Base-by-base conservation (phyloP, 1,140 invertebrate species). In the Apis dorsata region DNA sequence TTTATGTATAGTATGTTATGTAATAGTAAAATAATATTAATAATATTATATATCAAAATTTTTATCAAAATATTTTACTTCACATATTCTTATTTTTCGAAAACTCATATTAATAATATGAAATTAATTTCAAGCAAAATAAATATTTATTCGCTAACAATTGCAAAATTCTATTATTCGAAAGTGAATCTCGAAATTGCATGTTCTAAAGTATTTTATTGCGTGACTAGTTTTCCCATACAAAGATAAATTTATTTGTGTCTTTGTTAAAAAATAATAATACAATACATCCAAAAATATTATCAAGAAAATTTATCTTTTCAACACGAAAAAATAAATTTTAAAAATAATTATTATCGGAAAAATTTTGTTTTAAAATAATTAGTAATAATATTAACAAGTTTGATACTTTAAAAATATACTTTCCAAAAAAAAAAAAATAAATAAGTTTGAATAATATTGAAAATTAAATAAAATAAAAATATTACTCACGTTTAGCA, bases 401-500 rank as follows among this genome's bases (percentile, higher is more conserved):
- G 34, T 44, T 44, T 44, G 34, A 7, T 44, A 44, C 5, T 44
- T 15, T 13, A 8, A 15, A 9, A 15, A 1, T 15, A 2, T 15
- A 15, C 13, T 63, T 3, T 28, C 13, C 24, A 34, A 44, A 57
- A 34, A 12, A 51, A 69, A 28, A 24, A 4, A 68, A 68, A 44
- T 19, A 66, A 19, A 44, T 44, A 21, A 19, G 2, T 28, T 65
- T 7, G 2, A n/a, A 62, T 11, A 12, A 13, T 44, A 4, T 2
- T 1, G 65, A 1, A 44, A 21, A 5, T 57, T 44, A 44, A 44
- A 11, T 59, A 5, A 21, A 51, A 57, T 12, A 15, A 86, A 68
- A 1, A 8, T 4, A 28, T 80, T 66, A 90, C 91, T 92, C 66
- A 92, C 91, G 88, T 82, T 87, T 92, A 4, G 90, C 88, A 11